phyloP scores from a whole-genome alignment of 1,140 invertebrate species.

The Pristionchus pacificus region DNA sequence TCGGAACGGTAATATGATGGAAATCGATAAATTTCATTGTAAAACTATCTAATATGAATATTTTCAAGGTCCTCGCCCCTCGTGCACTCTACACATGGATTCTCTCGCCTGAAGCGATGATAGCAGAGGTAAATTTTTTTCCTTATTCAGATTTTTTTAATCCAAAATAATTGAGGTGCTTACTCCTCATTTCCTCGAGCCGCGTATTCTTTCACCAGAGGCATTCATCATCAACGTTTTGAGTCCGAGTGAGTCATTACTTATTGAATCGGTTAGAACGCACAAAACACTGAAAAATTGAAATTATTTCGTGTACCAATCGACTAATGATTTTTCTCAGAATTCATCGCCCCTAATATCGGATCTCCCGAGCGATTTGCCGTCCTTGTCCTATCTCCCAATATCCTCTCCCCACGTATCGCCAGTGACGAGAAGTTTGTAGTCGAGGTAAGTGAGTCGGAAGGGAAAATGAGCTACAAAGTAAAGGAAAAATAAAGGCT shows the following conservation, averaged over 20 bases:
- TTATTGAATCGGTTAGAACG: too few species aligned
- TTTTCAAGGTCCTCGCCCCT: slow-evolving; percentile 16
- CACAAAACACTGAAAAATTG: too few species aligned
- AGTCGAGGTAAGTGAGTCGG: slow-evolving; percentile 22
- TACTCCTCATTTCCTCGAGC: slow-evolving; percentile 26
- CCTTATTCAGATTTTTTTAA: neutral
- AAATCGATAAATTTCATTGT: too few species aligned
- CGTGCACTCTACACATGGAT: slow-evolving; percentile 30
- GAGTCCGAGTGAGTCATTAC: slow-evolving; percentile 33
- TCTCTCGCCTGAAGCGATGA: slow-evolving; percentile 33
- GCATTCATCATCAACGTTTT: slow-evolving; percentile 30
- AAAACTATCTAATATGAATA: neutral
- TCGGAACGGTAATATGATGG: too few species aligned
- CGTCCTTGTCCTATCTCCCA: slow-evolving; percentile 33
- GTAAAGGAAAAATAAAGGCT: neutral
- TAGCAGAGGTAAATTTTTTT: neutral
- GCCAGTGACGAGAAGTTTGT: slow-evolving; percentile 32
- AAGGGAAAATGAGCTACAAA: neutral
- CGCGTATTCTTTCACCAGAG: slow-evolving; percentile 34
- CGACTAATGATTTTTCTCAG: too few species aligned
- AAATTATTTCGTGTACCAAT: too few species aligned
- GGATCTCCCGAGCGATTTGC: slow-evolving; percentile 22
- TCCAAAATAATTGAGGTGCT: slow-evolving; percentile 23
- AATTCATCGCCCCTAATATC: slow-evolving; percentile 26
- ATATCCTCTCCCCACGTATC: slow-evolving; percentile 29